A percentile compares a stretch with the other conserved stretches of the same genome.
These are phyloP conservation scores for Mungos mungo DNA, from an alignment of 2,113 vertebrate genomes.

Conservation along the genomic window DNA sequence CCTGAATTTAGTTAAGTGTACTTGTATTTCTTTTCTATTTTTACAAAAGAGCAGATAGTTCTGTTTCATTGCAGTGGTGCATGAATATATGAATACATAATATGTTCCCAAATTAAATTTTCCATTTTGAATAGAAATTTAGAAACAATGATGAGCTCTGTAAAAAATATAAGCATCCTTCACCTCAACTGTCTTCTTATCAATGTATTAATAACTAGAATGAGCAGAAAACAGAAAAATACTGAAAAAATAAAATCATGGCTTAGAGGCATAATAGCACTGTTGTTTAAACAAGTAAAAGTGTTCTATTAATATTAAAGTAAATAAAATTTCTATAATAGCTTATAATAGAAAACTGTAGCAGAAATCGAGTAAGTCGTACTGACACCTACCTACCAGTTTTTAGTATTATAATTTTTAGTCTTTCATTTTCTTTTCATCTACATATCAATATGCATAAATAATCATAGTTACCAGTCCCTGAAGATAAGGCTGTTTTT, in stretches of 20 bases:
- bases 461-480: neutral
- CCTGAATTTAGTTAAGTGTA: conserved; percentile 13
- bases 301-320: neutral
- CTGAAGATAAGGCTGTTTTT: neutral
- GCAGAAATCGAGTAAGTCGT: neutral
- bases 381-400: neutral
- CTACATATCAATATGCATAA: neutral
- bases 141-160: neutral
- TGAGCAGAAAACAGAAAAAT: neutral
- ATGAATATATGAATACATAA: neutral
- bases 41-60: neutral
- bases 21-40: neutral
- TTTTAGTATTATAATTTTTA: neutral
- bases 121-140: conserved; percentile 30
- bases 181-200: neutral
- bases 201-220: conserved; percentile 22
- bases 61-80: neutral
- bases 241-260: neutral
- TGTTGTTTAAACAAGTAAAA: conserved; percentile 9
- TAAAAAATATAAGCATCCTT: conserved; percentile 21
- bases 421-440: neutral
- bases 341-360: neutral
- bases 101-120: conserved; percentile 6
- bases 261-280: neutral
- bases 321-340: neutral